Conservation (phyloP, 2,888 invertebrate genomes). For the Helleia helle region DNA sequence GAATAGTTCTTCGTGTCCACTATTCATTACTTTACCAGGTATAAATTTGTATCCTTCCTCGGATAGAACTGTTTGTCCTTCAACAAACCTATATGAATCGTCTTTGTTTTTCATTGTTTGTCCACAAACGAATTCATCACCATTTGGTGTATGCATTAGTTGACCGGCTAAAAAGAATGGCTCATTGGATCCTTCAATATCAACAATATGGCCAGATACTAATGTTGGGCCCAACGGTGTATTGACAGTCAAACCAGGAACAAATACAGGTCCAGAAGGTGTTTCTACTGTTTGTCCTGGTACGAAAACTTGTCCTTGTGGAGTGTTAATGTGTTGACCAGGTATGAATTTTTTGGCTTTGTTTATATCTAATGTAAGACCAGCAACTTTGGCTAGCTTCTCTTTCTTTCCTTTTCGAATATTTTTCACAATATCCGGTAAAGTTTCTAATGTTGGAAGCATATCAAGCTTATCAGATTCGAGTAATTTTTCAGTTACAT, state of each 20-base stretch:
- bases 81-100: slow-evolving; percentile 69
- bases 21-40: slow-evolving; percentile 71
- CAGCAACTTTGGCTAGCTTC: slow-evolving; percentile 76
- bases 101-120: slow-evolving; percentile 75
- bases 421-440: slow-evolving; percentile 76
- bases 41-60: slow-evolving; percentile 77
- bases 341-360: slow-evolving; percentile 80
- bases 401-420: slow-evolving; percentile 74
- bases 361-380: slow-evolving; percentile 77
- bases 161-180: slow-evolving; percentile 82
- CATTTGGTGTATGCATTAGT: slow-evolving; percentile 72
- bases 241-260: slow-evolving; percentile 81
- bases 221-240: slow-evolving; percentile 79
- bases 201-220: slow-evolving; percentile 82
- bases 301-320: slow-evolving; percentile 80
- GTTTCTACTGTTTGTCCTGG: slow-evolving; percentile 84
- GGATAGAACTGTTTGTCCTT: slow-evolving; percentile 77
- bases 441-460: slow-evolving; percentile 77
- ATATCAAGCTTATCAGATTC: slow-evolving; percentile 68
- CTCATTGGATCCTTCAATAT: slow-evolving; percentile 69
- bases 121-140: slow-evolving; percentile 76
- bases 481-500: slow-evolving; percentile 74
- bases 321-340: slow-evolving; percentile 81
- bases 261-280: slow-evolving; percentile 78
- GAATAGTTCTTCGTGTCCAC: slow-evolving; percentile 64